These are phyloP conservation scores for Lycia hirtaria DNA, from an alignment of 2,888 invertebrate genomes.

Conservation along the genomic window DNA sequence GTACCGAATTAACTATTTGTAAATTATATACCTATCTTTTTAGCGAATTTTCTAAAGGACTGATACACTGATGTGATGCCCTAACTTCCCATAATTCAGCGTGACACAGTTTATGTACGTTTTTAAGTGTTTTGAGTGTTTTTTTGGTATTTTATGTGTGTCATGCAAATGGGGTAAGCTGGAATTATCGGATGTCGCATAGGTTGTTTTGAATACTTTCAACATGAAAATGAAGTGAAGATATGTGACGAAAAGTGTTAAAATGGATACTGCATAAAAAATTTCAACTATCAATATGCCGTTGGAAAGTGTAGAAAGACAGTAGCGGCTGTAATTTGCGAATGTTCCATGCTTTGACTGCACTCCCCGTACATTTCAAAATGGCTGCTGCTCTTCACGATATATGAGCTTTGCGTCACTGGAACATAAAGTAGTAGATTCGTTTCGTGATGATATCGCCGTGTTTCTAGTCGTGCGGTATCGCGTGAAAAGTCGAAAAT, in stretches of 20 bases:
- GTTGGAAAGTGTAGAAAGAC: constrained; percentile 60
- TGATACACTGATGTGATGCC: constrained; percentile 82
- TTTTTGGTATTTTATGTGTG: constrained; percentile 88
- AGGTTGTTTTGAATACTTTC: constrained; percentile 86
- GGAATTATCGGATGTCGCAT: constrained; percentile 85
- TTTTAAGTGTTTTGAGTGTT: constrained; percentile 84
- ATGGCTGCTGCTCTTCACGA: constrained; percentile 86
- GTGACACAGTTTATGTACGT: constrained; percentile 80
- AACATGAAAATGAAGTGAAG: constrained; percentile 80
- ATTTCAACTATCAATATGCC: constrained; percentile 62
- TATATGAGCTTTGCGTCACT: constrained; percentile 87
- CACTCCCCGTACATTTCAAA: constrained; percentile 86
- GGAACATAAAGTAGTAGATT: constrained; percentile 83
- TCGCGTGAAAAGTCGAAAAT: constrained; percentile 72
- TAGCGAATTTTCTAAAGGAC: constrained; percentile 86
- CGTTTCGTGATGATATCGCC: constrained; percentile 70
- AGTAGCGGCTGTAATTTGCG: constrained; percentile 74
- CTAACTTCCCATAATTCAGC: constrained; percentile 79
- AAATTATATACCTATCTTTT: constrained; percentile 88
- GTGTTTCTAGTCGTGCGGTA: constrained; percentile 73
- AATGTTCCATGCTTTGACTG: constrained; percentile 86
- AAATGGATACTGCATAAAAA: constrained; percentile 78
- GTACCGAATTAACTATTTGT: constrained; percentile 93
- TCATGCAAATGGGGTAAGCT: constrained; percentile 91
- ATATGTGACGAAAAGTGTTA: constrained; percentile 76